A percentile compares a stretch with the other conserved stretches of the same genome.
Evolutionary conservation across 2,888 invertebrate species (phyloP).

Genomic region (Crematogaster levior): DNA sequence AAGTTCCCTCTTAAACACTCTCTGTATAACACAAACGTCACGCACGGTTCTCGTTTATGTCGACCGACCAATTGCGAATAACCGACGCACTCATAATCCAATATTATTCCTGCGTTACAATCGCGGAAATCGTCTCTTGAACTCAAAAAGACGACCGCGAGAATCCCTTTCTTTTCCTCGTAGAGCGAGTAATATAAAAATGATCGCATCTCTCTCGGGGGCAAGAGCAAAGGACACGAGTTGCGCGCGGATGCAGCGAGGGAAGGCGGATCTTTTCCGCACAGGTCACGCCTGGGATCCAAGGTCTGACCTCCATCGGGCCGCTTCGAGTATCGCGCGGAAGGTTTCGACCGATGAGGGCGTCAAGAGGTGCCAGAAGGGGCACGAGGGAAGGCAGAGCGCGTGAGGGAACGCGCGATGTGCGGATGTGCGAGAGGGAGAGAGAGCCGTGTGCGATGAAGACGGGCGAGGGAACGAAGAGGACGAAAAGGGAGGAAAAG

Average conservation of each 20-base stretch:
- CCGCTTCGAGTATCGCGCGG: conserved; percentile 69
- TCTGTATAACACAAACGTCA: neutral
- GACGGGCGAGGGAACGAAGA: neutral
- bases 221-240: conserved; percentile 6
- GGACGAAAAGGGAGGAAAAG: conserved; percentile 30
- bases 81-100: neutral
- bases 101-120: neutral
- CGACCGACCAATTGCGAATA: neutral
- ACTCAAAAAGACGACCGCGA: neutral
- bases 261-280: conserved; percentile 68
- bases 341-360: conserved; percentile 61
- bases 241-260: conserved; percentile 33
- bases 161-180: neutral
- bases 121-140: neutral
- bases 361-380: conserved; percentile 7
- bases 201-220: neutral
- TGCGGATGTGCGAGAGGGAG: conserved; percentile 33
- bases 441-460: conserved; percentile 13
- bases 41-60: neutral
- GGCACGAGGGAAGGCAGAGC: neutral
- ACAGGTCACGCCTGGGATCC: conserved; percentile 60
- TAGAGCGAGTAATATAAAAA: neutral
- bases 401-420: conserved; percentile 22
- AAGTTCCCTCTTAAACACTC: neutral
- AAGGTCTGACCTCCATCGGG: conserved; percentile 71